Evolutionary conservation across 2,888 invertebrate genomes (phyloP), one percentile per base, ranked within the genome.

Genomic region (Eulithis prunata): DNA sequence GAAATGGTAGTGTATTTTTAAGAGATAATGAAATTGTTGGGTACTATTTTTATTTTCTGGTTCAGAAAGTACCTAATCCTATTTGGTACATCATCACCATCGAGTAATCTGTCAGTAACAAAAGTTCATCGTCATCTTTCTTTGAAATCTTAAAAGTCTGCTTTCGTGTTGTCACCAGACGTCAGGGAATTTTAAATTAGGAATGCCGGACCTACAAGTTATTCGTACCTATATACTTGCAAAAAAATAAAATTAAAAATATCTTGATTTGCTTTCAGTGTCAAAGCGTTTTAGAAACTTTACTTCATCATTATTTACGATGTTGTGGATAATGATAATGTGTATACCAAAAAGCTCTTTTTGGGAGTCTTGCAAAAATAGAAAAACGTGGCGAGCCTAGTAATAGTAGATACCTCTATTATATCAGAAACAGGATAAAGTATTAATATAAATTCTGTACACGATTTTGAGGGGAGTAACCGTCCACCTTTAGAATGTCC

Each of bases 401-500:
- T 8, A 46, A 41, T 66, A 62, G 28, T 47, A 4, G 71, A 73
- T 55, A 11, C 43, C 4, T 0, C 4, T 4, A 58, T 67, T 61
- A 12, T 13, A 74, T 58, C 58, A 36, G 10, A 41, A 65, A 57
- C 57, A 60, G 8, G 21, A 11, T 46, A 52, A 21, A 62, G 71
- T n/a, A 67, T 46, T 74, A 78, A 80, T 77, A 79, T 70, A 79
- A 78, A 87, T 87, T 86, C 87, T 75, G 73, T 69, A 65, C 86
- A 84, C 85, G 85, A 62, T 70, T 72, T 82, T 72, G 73, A 77
- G 79, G 75, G 80, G 75, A 83, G 78, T 81, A n/a, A n/a, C n/a
- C n/a, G 82, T 83, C 85, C 81, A 85, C 85, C 86, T 85, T 80
- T 76, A 75, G 81, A 81, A 86, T 82, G 81, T 72, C 83, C 78